A percentile compares a stretch with the other conserved stretches of the same genome.
phyloP scores from a whole-genome alignment of 2,888 invertebrate species.

The Teleogryllus oceanicus region DNA sequence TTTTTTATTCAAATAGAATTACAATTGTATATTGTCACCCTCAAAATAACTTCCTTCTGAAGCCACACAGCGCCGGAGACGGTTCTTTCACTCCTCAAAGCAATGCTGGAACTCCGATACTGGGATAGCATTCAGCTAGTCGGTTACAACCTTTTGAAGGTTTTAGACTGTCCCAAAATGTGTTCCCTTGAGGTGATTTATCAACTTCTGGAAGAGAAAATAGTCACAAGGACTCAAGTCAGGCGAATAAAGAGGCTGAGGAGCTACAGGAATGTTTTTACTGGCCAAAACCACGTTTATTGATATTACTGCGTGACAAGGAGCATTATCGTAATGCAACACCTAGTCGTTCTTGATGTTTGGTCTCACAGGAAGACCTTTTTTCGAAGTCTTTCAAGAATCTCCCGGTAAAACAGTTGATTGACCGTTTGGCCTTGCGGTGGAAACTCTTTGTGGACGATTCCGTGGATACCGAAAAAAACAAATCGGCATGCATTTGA shows the following conservation, averaged over 20 bases:
- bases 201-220: conserved; percentile 12
- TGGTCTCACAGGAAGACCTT: neutral
- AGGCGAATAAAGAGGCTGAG: conserved; percentile 18
- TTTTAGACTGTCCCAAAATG: conserved; percentile 18
- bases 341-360: neutral
- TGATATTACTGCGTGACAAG: conserved; percentile 2
- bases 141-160: conserved; percentile 4
- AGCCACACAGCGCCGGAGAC: too few species aligned
- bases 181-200: neutral
- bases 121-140: neutral
- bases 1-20: too few species aligned
- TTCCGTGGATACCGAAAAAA: neutral
- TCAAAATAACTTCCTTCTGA: too few species aligned
- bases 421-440: neutral
- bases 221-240: neutral
- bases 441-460: neutral
- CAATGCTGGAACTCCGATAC: too few species aligned
- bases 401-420: neutral
- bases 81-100: too few species aligned
- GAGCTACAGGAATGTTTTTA: neutral
- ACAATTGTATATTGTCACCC: too few species aligned
- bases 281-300: neutral
- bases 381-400: neutral
- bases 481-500: neutral
- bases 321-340: neutral